A percentile compares a stretch with the other conserved stretches of the same genome.
phyloP scores from a whole-genome alignment of 2,888 invertebrate genomes.

The Drosophila mettleri region DNA sequence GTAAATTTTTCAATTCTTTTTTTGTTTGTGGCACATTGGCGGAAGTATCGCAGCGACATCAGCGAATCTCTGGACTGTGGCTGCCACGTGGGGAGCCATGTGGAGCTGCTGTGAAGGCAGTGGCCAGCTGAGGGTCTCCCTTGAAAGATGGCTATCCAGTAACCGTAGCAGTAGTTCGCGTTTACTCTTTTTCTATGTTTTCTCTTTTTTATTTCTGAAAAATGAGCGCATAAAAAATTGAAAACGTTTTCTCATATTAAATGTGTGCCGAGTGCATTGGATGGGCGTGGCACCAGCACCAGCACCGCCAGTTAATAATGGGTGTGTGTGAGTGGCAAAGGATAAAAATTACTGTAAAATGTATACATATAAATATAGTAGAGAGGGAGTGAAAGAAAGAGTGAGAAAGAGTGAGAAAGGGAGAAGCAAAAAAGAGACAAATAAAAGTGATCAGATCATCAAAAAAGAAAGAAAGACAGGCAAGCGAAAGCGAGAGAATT shows the following conservation, averaged over 20 bases:
- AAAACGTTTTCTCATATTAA: constrained; percentile 78
- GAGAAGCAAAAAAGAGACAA: neutral
- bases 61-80: constrained; percentile 59
- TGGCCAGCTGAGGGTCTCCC: constrained; percentile 20
- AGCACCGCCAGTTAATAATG: constrained; percentile 59
- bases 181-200: neutral
- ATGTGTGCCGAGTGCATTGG: constrained; percentile 65
- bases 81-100: constrained; percentile 43
- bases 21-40: constrained; percentile 68
- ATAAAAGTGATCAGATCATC: no score
- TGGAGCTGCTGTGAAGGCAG: constrained; percentile 28
- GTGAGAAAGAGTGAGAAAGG: neutral
- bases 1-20: constrained; percentile 4
- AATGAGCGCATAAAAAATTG: constrained; percentile 75
- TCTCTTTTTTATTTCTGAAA: constrained; percentile 37
- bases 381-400: neutral
- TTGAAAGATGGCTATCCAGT: constrained; percentile 32
- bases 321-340: constrained; percentile 31
- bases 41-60: constrained; percentile 76
- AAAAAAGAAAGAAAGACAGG: neutral
- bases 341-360: constrained; percentile 22
- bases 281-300: constrained; percentile 38
- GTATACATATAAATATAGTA: neutral
- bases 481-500: neutral
- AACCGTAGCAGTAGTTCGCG: constrained; percentile 11